Evolutionary conservation across 2,888 invertebrate species (phyloP), one percentile per base, ranked within the genome.

Genomic region (Drosophila formosana): DNA sequence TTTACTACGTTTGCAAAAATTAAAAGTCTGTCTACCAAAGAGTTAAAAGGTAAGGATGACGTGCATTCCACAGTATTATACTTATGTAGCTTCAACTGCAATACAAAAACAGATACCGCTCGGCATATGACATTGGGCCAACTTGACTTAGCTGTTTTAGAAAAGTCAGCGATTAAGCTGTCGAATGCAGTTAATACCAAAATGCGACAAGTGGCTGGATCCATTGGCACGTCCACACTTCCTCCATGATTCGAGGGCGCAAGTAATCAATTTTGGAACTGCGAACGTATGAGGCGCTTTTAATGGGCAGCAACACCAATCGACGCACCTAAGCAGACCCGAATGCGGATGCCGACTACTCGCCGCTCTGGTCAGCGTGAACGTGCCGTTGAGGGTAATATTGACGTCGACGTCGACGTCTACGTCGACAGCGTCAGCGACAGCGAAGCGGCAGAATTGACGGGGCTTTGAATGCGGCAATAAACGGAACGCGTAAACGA

Each of bases 401-500:
- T 9, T 43, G 53, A 47, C 52, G 32, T 7, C 7, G 11, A n/a
- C 56, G 13, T 8, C 45, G 52, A 39, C 66, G n/a, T n/a, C n/a
- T n/a, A 47, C 52, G 32, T 7, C 7, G 9, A n/a, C 26, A 6
- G 52, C 8, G 13, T n/a, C 18, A 0, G 26, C 37, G 23, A 41
- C 30, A 23, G 25, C 39, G 30, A 61, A 9, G 45, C 37, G 26
- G 11, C 47, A 34, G 34, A 34, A 37, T 11, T n/a, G 37, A 49
- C 39, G 49, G 37, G 53, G 53, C 66, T 37, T 56, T 52, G 57
- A 50, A 57, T 37, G 55, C 26, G 45, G 74, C 78, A 73, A 73
- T 78, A 78, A 75, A 75, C 68, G 78, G 57, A 78, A 78, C 68
- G 78, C 74, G 73, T 75, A 64, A 68, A 78, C 61, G 64, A 37